Percentiles rank a stretch among this genome's conserved stretches.
phyloP scores from a whole-genome alignment of 2,888 invertebrate species.

The Megalurothrips usitatus region DNA sequence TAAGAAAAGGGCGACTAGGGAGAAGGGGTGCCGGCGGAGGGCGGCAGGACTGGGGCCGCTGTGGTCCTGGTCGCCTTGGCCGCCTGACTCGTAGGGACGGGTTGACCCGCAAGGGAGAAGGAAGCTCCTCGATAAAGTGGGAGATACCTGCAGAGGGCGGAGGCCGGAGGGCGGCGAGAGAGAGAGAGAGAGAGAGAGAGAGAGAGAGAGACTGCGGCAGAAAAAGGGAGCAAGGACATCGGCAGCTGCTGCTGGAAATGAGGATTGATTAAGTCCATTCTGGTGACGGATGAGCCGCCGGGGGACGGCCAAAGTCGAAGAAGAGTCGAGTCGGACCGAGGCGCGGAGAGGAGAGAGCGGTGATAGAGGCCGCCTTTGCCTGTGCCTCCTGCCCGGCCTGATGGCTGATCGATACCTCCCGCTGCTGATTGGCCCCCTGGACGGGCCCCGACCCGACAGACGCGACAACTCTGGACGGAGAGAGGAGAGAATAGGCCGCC shows the following conservation, averaged over 20 bases:
- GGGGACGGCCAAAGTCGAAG: neutral
- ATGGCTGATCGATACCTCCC: neutral
- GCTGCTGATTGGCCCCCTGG: neutral
- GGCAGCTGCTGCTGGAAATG: neutral
- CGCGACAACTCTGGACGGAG: neutral
- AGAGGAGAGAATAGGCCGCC: neutral
- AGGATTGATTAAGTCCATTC: slow-evolving; percentile 9
- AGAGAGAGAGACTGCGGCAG: neutral
- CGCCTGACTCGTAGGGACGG: no score
- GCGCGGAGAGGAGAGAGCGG: neutral
- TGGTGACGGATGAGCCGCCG: slow-evolving; percentile 4
- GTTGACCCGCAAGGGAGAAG: no score
- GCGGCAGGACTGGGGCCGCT: no score
- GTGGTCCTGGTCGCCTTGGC: no score
- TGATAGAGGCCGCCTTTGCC: neutral
- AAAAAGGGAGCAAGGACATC: neutral
- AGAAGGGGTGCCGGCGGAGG: no score
- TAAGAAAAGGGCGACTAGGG: no score
- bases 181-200: slow-evolving; percentile 6
- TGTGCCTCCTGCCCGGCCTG: neutral
- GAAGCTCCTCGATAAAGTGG: no score
- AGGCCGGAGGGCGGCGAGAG: neutral
- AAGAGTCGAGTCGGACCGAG: neutral
- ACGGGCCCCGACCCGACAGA: neutral
- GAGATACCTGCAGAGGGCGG: neutral